Evolutionary conservation across 2,113 vertebrate genomes (phyloP).

Genomic region (Chinchilla lanigera): DNA sequence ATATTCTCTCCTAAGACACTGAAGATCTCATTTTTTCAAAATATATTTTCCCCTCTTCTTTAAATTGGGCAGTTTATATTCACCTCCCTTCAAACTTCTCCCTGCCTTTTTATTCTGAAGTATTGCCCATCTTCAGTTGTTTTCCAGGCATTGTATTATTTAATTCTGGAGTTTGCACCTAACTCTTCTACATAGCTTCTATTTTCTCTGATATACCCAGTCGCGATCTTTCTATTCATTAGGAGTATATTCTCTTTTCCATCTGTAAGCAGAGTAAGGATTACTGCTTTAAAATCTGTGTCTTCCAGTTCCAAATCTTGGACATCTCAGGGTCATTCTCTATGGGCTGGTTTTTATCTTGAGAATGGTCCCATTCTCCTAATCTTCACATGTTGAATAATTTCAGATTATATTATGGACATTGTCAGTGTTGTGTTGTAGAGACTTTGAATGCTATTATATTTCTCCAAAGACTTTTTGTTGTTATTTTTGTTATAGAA

Average conservation of each 20-base stretch:
- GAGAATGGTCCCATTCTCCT: background rate
- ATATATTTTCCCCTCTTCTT: background rate
- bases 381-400: background rate
- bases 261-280: background rate
- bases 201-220: background rate
- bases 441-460: background rate
- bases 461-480: constrained; percentile 16
- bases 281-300: background rate
- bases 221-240: background rate
- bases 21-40: background rate
- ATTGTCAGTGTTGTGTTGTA: background rate
- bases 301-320: background rate
- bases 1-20: background rate
- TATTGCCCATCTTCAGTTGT: background rate
- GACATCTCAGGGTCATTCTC: background rate
- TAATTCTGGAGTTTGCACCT: constrained; percentile 14
- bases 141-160: background rate
- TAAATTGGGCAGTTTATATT: background rate
- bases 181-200: background rate
- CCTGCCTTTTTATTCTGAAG: background rate
- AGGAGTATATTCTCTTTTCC: background rate
- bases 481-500: background rate
- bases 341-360: background rate
- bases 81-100: background rate
- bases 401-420: constrained; percentile 48